Evolutionary conservation across 1,140 invertebrate genomes (phyloP), one percentile per base, ranked within the genome.

Genomic region (Steinernema khuongi): DNA sequence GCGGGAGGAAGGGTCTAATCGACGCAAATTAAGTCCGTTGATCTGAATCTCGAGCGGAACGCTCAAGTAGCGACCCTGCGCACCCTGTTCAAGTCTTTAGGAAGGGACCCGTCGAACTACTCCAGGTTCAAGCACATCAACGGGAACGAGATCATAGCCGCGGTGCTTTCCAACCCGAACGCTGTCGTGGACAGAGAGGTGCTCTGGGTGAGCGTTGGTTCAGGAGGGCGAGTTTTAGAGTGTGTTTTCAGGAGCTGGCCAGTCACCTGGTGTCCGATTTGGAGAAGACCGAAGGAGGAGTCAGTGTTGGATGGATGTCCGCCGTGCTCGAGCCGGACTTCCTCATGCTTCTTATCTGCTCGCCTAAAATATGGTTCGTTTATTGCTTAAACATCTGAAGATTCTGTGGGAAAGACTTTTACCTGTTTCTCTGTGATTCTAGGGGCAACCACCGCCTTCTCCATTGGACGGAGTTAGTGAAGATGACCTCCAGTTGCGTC

Each of bases 211-310:
- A 4, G 44, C 66, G 14, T 14, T 43, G 70, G n/a, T 73, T 29
- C 17, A 0, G 0, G 26, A 75, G 72, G 29, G 74, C 28, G 7
- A n/a, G 44, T 71, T 71, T 26, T 72, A 26, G 7, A 68, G 31
- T 26, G 44, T 67, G n/a, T 71, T 68, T 72, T 19, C 26, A 72
- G 71, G 71, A 44, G n/a, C 29, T 72, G 4, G 26, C 69, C n/a
- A 44, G 71, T 18, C 26, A 7, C 26, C 4, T 22, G 7, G 19
- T 60, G 4, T 60, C 50, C 50, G 50, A 60, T 60, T 22, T 60
- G 7, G 2, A 26, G 14, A 14, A 17, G 4, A 17, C 50, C 7
- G 19, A 26, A 7, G 50, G 26, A n/a, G 50, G 50, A 22, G 22
- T 60, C 7, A 7, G 11, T 17, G 50, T 60, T 4, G 50, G 14